phyloP scores from a whole-genome alignment of 2,113 vertebrate genomes.

The Leptosomus discolor region DNA sequence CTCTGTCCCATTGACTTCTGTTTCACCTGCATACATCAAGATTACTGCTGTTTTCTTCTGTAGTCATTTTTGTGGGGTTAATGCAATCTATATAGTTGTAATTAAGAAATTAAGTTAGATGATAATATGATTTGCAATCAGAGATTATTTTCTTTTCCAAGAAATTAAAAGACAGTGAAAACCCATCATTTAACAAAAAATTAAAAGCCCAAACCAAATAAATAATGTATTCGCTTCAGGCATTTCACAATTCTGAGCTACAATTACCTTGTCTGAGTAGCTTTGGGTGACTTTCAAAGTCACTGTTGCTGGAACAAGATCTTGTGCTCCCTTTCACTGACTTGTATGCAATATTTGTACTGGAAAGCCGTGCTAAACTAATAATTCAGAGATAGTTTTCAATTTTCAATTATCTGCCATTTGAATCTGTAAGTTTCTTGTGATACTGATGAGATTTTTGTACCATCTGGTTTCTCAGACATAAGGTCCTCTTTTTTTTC shows the following conservation, averaged over 20 bases:
- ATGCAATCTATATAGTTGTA: neutral
- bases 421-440: neutral
- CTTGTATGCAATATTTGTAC: neutral
- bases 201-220: neutral
- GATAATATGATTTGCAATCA: neutral
- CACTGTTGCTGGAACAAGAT: neutral
- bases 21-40: rapidly evolving
- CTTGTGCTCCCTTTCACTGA: neutral
- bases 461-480: neutral
- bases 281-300: neutral
- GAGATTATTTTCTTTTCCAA: neutral
- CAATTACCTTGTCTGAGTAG: neutral
- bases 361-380: neutral
- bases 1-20: rapidly evolving
- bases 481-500: neutral
- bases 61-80: neutral
- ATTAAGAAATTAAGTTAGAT: neutral
- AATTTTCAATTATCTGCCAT: neutral
- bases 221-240: neutral
- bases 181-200: neutral
- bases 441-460: neutral
- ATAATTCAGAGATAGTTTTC: neutral
- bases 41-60: neutral
- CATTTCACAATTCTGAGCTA: neutral
- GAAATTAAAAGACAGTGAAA: neutral